These are phyloP conservation scores for Oncorhynchus mykiss DNA, from an alignment of 2,113 vertebrate species.

Conservation along the genomic window DNA sequence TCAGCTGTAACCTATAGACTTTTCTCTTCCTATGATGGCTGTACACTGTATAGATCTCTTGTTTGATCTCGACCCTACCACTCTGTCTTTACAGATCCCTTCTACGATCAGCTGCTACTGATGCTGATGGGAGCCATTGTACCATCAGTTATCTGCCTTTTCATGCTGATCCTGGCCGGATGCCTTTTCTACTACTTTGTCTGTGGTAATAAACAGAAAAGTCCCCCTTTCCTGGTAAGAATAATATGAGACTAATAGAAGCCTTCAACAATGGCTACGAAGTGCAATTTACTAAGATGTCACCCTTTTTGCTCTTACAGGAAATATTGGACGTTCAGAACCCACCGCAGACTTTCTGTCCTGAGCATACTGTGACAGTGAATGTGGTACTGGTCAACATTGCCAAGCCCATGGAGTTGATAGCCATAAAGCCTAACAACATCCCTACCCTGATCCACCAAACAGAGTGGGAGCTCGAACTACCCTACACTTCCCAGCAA, in stretches of 20 bases:
- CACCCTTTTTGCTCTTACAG: background rate
- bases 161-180: constrained; percentile 27
- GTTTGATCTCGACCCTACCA: background rate
- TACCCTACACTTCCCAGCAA: background rate
- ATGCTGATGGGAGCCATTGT: constrained; percentile 52
- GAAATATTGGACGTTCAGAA: background rate
- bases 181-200: constrained; percentile 55
- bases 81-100: constrained; percentile 48
- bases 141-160: constrained; percentile 33
- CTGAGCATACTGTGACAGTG: background rate
- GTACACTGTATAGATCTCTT: background rate
- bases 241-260: background rate
- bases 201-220: constrained; percentile 50
- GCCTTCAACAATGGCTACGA: background rate
- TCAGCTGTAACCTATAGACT: background rate
- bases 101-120: constrained; percentile 33
- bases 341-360: background rate
- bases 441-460: background rate
- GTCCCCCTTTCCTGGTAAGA: constrained; percentile 25
- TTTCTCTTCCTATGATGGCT: background rate
- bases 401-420: background rate
- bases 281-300: background rate
- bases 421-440: background rate
- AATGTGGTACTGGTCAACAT: background rate
- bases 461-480: background rate